Percentiles rank a stretch among this genome's conserved stretches.
Evolutionary conservation across 2,113 vertebrate species (phyloP).

Genomic region (Xenopus laevis): DNA sequence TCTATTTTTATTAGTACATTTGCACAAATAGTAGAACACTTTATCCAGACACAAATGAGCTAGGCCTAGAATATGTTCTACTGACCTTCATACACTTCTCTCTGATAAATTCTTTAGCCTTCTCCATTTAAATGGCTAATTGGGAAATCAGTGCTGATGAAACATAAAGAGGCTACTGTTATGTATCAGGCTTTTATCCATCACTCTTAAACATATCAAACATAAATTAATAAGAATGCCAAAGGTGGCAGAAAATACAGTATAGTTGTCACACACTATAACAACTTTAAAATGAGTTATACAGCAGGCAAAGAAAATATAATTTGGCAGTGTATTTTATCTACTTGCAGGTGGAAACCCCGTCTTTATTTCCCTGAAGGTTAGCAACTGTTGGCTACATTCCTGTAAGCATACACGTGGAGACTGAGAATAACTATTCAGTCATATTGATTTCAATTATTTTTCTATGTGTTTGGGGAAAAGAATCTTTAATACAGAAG

Average conservation of each 20-base stretch:
- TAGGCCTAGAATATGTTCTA: conserved; percentile 6
- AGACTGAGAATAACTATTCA: not conserved
- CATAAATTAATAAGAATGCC: conserved; percentile 21
- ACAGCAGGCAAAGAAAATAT: not conserved
- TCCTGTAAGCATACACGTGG: not conserved
- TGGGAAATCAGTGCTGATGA: conserved; percentile 18
- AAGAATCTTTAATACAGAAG: not conserved
- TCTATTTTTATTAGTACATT: too few relatives aligned
- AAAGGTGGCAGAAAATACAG: not conserved
- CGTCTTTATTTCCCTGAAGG: conserved; percentile 11
- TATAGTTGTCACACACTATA: conserved; percentile 9
- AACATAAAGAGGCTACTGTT: not conserved
- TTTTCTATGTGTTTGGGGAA: not conserved
- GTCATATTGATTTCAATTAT: too few relatives aligned
- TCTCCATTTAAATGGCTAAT: conserved; percentile 13
- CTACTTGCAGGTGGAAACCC: not conserved
- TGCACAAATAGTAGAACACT: too few relatives aligned
- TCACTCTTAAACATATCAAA: conserved; percentile 27
- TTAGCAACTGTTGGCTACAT: conserved; percentile 12
- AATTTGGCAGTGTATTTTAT: conserved; percentile 30
- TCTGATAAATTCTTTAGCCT: conserved; percentile 29
- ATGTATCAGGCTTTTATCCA: conserved; percentile 8
- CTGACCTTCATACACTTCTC: not conserved
- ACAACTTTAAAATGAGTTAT: conserved; percentile 38
- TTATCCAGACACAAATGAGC: conserved; percentile 3